Evolutionary conservation across 2,113 vertebrate genomes (phyloP), one percentile per base, ranked within the genome.

Genomic region (Spermophilus dauricus): DNA sequence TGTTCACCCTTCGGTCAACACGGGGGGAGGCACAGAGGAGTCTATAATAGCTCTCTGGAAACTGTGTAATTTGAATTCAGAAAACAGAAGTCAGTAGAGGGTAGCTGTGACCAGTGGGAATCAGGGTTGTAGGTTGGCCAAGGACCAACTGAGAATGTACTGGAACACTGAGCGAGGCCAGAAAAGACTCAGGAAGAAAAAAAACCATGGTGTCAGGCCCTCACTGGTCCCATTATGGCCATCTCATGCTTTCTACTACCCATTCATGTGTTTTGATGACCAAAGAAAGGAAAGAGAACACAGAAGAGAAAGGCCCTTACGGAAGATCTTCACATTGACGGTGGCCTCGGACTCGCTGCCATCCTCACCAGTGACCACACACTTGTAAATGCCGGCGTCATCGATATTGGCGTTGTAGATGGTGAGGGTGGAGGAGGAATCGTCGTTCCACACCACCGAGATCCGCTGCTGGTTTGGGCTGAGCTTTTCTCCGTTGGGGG

Each of bases 291-390:
- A 7, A 48, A 48, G 42, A 80, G 32, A 61, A 18, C 18, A 56
- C 1, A 39, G 24, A 24, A 39, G 67, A 18, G 4, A 0, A 0
- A 28, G 9, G 63, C 12, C 97, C 99, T 99, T 99, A 99, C 99
- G 99, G 98, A 99, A 99, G 83, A 99, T 99, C 97, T 99, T 99
- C 96, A 99, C 99, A 3, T 99, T 99, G 98, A 99, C 99, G 0
- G 99, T 99, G 97, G 99, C 99, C 98, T 99, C 99, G 0, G 98
- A 99, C 93, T 99, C 99, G 13, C 98, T 99, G 95, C 99, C 99
- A 13, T 99, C 99, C 1, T 85, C 98, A 0, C 98, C 98, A 34
- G 99, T 99, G 96, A 99, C 99, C 48, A 99, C 98, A 8, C 99
- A 99, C 98, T 99, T 99, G 98, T 99, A 99, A 45, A 99, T 99